phyloP scores from a whole-genome alignment of 2,797 vertebrate species.

The Amphiprion clarkii region DNA sequence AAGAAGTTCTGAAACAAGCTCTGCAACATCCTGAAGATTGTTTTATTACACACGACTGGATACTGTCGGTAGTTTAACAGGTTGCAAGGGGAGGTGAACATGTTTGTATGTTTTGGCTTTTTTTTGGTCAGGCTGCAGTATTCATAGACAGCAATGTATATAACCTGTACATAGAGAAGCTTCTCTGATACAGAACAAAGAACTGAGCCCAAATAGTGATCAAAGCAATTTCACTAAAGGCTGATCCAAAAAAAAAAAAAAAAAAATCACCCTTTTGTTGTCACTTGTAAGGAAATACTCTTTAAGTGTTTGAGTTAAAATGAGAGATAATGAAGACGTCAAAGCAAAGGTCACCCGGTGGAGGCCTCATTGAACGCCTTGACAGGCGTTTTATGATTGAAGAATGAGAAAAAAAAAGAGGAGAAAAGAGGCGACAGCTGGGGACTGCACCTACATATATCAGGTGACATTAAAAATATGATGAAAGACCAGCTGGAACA shows the following conservation, averaged over 20 bases:
- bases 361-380: constrained; percentile 20
- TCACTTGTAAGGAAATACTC: constrained; percentile 50
- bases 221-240: constrained; percentile 32
- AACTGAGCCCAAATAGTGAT: constrained; percentile 6
- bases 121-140: no score
- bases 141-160: no score
- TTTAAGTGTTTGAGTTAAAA: constrained; percentile 30
- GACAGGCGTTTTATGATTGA: constrained; percentile 28
- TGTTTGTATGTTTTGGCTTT: no score
- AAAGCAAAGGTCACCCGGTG: constrained; percentile 45
- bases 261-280: constrained; percentile 18
- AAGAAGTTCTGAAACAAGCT: no score
- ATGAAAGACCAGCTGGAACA: constrained; percentile 42
- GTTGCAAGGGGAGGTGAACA: no score
- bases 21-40: no score
- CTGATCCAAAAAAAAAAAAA: neutral
- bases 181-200: constrained; percentile 1
- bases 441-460: constrained; percentile 26
- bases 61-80: no score
- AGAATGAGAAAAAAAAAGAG: neutral
- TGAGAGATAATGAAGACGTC: constrained; percentile 46
- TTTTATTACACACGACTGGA: no score
- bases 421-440: constrained; percentile 39
- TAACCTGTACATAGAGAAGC: neutral
- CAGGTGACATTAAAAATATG: constrained; percentile 47